These are phyloP conservation scores for Muscicapa adusta DNA, from an alignment of 2,113 vertebrate genomes.

Conservation along the genomic window DNA sequence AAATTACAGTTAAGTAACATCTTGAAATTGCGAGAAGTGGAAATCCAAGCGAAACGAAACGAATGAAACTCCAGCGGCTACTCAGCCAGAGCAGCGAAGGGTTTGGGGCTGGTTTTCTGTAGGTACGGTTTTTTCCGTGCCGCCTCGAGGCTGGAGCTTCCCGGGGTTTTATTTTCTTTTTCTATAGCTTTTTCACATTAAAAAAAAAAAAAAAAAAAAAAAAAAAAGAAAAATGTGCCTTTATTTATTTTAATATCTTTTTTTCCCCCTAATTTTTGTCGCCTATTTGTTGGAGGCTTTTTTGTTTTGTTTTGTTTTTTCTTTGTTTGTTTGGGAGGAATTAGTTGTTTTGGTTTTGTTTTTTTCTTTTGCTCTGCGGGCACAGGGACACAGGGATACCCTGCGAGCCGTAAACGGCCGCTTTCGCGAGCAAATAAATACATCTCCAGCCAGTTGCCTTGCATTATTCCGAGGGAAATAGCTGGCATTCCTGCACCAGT, in stretches of 20 bases:
- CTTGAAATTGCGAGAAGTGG: neutral
- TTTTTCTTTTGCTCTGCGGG: neutral
- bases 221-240: too few species aligned
- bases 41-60: conserved; percentile 1
- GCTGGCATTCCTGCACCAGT: conserved; percentile 57
- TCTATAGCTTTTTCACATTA: neutral
- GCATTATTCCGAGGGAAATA: conserved; percentile 56
- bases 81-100: neutral
- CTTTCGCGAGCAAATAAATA: conserved; percentile 35
- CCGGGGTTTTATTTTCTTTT: neutral
- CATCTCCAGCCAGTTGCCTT: conserved; percentile 17
- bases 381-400: neutral
- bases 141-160: neutral
- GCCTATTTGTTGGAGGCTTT: too few species aligned
- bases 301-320: accelerated
- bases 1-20: neutral
- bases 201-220: too few species aligned
- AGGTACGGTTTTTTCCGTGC: neutral
- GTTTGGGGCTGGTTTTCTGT: neutral
- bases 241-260: neutral
- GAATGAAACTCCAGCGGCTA: neutral
- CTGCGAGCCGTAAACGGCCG: neutral
- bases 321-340: neutral
- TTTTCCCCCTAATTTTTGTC: accelerated
- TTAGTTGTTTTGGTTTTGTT: neutral